A percentile compares a stretch with the other conserved stretches of the same genome.
Conservation (phyloP, 2,888 invertebrate genomes). For the Cerceris rybyensis region DNA sequence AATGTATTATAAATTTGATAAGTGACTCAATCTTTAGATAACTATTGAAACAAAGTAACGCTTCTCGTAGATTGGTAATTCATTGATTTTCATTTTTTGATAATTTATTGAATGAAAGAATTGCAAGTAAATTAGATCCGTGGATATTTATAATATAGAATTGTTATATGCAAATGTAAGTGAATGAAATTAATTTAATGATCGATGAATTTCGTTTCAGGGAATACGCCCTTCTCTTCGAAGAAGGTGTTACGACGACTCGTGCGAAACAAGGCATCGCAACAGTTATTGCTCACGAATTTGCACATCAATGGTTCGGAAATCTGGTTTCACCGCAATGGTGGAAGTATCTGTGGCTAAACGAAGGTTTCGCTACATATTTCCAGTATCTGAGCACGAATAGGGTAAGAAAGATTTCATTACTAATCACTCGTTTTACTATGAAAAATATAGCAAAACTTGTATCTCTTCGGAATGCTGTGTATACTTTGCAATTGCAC, state of each 20-base stretch:
- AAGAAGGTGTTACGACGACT: slow-evolving; percentile 50
- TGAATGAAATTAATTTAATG: no score
- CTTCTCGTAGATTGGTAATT: no score
- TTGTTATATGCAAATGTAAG: neutral
- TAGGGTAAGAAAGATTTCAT: slow-evolving; percentile 57
- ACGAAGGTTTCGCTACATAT: slow-evolving; percentile 84
- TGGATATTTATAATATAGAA: no score
- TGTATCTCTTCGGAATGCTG: no score
- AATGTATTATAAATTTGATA: neutral
- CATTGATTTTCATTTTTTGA: no score
- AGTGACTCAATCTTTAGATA: no score
- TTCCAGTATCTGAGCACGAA: slow-evolving; percentile 81
- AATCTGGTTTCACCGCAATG: slow-evolving; percentile 80
- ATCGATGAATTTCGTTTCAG: slow-evolving; percentile 48
- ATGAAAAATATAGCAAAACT: no score
- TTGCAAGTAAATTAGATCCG: no score
- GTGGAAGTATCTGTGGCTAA: slow-evolving; percentile 82
- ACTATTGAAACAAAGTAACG: no score
- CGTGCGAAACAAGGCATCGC: slow-evolving; percentile 55
- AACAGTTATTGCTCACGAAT: slow-evolving; percentile 82
- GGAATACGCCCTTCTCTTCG: slow-evolving; percentile 64
- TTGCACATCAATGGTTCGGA: slow-evolving; percentile 84
- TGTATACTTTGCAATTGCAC: no score
- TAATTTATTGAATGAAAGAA: no score
- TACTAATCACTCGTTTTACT: neutral